Conservation (phyloP, 2,113 vertebrate genomes). For the Atlantisia rogersi region DNA sequence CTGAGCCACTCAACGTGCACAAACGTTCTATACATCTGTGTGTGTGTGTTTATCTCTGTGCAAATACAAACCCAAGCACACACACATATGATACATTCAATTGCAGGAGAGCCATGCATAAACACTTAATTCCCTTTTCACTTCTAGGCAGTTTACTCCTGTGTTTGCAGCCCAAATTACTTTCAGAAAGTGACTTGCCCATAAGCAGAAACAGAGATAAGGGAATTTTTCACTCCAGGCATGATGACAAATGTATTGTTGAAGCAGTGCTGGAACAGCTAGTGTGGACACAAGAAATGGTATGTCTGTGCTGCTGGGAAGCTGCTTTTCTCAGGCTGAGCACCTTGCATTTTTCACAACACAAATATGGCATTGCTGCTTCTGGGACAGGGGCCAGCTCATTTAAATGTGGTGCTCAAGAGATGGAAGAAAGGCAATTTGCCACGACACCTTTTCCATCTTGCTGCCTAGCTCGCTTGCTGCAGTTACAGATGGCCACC, state of each 20-base stretch:
- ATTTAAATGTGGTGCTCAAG: not conserved
- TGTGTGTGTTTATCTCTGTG: not conserved
- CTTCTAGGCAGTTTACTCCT: not conserved
- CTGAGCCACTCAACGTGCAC: not conserved
- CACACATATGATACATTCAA: not conserved
- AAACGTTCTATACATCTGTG: not conserved
- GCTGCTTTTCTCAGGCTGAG: not conserved
- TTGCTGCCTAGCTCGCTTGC: slow-evolving; percentile 23
- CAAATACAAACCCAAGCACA: not conserved
- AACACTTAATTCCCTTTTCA: not conserved
- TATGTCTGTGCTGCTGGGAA: not conserved
- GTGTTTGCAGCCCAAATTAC: not conserved
- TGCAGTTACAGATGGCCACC: slow-evolving; percentile 51
- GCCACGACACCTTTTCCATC: slow-evolving; percentile 50
- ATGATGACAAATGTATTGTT: not conserved
- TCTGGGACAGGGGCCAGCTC: slow-evolving; percentile 20
- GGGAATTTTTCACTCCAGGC: not conserved
- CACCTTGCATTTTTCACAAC: slow-evolving; percentile 38
- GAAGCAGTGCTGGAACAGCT: not conserved
- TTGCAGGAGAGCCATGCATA: not conserved
- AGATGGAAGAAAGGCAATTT: slow-evolving; percentile 44
- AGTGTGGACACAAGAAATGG: not conserved
- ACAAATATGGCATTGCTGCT: slow-evolving; percentile 15
- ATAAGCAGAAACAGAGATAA: not conserved
- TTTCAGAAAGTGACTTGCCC: not conserved